Percentiles rank a stretch among this genome's conserved stretches.
These are phyloP conservation scores for Hybognathus amarus DNA, from an alignment of 2,797 vertebrate genomes.

Conservation along the genomic window DNA sequence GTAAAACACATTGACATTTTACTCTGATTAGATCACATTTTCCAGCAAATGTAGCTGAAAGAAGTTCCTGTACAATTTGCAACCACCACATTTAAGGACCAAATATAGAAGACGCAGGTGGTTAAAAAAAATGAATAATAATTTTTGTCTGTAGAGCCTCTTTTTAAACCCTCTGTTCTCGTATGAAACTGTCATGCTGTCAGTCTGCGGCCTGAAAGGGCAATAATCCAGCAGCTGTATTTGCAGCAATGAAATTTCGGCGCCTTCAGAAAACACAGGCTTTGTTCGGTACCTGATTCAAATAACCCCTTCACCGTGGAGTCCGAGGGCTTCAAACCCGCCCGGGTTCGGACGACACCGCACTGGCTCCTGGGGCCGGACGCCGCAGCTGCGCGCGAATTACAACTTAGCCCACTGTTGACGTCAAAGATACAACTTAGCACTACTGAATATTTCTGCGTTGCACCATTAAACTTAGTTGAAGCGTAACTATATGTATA, in stretches of 20 bases:
- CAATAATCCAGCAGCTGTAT: constrained; percentile 73
- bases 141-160: constrained; percentile 58
- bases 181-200: constrained; percentile 74
- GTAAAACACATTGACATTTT: constrained; percentile 13
- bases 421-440: neutral
- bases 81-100: constrained; percentile 28
- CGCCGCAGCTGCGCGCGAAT: neutral
- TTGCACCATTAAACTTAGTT: too few species aligned
- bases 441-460: too few species aligned
- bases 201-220: constrained; percentile 63
- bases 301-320: constrained; percentile 53
- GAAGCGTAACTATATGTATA: too few species aligned
- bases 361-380: too few species aligned
- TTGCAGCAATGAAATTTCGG: constrained; percentile 66
- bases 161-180: constrained; percentile 65
- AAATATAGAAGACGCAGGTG: constrained; percentile 54
- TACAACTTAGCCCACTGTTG: neutral
- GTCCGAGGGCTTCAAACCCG: constrained; percentile 60
- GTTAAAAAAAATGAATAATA: constrained; percentile 37
- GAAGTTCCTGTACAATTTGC: constrained; percentile 24
- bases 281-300: constrained; percentile 62
- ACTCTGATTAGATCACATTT: constrained; percentile 26
- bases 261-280: constrained; percentile 59
- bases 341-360: constrained; percentile 52
- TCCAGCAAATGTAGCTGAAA: constrained; percentile 17